Percentiles rank a stretch among this genome's conserved stretches.
These are phyloP conservation scores for Sinocyclocheilus rhinocerous DNA, from an alignment of 2,113 vertebrate species.

Conservation along the genomic window DNA sequence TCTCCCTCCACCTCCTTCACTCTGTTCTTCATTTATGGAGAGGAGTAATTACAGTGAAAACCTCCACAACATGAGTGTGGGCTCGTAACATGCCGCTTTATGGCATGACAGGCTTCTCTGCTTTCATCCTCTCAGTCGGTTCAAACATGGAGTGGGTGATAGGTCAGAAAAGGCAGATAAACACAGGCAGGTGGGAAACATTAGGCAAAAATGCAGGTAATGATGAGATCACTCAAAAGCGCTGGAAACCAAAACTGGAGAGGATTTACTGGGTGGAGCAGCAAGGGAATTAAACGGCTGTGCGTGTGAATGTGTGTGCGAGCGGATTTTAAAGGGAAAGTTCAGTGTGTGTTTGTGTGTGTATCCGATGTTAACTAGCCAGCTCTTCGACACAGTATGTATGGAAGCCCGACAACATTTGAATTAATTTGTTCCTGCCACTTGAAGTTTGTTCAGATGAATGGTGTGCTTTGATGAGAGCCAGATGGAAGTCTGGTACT, in stretches of 20 bases:
- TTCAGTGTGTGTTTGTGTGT: conserved; percentile 28
- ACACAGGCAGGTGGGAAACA: conserved; percentile 69
- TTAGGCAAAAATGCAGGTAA: conserved; percentile 72
- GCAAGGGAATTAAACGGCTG: conserved; percentile 27
- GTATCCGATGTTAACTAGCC: conserved; percentile 51
- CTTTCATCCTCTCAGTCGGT: conserved; percentile 54
- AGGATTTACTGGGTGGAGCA: conserved; percentile 46
- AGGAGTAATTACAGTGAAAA: conserved; percentile 68
- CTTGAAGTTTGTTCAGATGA: conserved; percentile 68
- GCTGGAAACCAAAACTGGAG: conserved; percentile 15
- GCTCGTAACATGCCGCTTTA: conserved; percentile 66
- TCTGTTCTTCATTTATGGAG: conserved; percentile 65
- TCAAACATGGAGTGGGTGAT: conserved; percentile 65
- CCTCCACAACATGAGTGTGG: conserved; percentile 66
- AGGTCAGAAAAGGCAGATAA: conserved; percentile 68
- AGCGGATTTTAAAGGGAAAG: neutral
- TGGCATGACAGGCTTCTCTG: conserved; percentile 55
- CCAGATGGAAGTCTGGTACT: conserved; percentile 71
- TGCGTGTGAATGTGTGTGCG: neutral
- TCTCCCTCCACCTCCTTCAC: conserved; percentile 13
- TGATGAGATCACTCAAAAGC: conserved; percentile 62
- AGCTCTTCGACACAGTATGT: conserved; percentile 46
- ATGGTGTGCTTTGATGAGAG: conserved; percentile 70
- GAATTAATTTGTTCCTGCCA: conserved; percentile 78
- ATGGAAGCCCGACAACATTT: conserved; percentile 47